A percentile compares a stretch with the other conserved stretches of the same genome.
phyloP scores from a whole-genome alignment of 2,888 invertebrate species.

The Antheraea yamamai region DNA sequence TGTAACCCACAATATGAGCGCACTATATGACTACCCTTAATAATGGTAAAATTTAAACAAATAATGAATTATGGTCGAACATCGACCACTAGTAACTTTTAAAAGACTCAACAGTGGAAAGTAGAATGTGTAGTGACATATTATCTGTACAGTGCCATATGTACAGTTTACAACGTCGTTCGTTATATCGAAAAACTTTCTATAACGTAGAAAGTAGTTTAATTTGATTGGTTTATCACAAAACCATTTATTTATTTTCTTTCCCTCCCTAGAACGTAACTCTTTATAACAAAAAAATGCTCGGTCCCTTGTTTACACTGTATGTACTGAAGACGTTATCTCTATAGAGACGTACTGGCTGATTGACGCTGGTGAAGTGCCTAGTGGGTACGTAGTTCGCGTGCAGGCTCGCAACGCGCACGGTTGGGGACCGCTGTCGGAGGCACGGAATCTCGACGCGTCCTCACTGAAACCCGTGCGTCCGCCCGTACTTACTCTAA shows the following conservation, averaged over 20 bases:
- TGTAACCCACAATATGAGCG: too few relatives aligned
- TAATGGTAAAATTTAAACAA: too few relatives aligned
- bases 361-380: conserved; percentile 84
- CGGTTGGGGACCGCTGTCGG: conserved; percentile 92
- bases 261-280: too few relatives aligned
- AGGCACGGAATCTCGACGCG: conserved; percentile 79
- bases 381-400: conserved; percentile 86
- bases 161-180: too few relatives aligned
- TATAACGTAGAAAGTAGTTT: too few relatives aligned
- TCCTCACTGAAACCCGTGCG: conserved; percentile 43
- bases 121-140: not conserved
- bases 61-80: too few relatives aligned
- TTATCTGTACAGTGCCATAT: not conserved
- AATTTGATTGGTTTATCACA: too few relatives aligned
- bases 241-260: too few relatives aligned
- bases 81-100: not conserved
- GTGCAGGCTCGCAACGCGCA: conserved; percentile 90
- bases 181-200: too few relatives aligned
- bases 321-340: not conserved
- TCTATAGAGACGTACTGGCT: conserved; percentile 89
- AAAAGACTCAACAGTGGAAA: not conserved
- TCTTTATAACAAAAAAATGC: too few relatives aligned
- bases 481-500: conserved; percentile 83
- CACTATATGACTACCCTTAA: too few relatives aligned
- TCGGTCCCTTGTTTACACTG: too few relatives aligned